phyloP scores from a whole-genome alignment of 1,140 invertebrate species.

The Thaumetopoea pityocampa region DNA sequence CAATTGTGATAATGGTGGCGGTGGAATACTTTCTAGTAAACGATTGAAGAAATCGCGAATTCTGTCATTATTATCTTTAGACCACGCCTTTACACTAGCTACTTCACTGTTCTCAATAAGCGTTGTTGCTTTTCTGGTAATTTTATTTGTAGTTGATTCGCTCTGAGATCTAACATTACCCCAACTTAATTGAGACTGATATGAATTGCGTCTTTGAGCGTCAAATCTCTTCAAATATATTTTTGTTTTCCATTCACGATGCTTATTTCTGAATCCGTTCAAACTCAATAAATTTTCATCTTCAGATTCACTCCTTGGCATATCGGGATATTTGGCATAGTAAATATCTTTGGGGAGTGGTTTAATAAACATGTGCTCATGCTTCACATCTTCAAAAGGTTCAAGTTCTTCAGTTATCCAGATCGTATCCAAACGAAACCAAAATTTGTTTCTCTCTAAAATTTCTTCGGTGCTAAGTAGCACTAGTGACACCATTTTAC shows the following conservation, averaged over 20 bases:
- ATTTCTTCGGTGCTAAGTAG: constrained; percentile 62
- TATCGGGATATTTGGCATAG: constrained; percentile 60
- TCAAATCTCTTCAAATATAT: constrained; percentile 43
- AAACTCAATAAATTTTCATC: constrained; percentile 55
- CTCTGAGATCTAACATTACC: constrained; percentile 28
- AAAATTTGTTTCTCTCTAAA: constrained; percentile 56
- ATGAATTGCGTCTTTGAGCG: constrained; percentile 31
- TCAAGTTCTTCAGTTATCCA: constrained; percentile 66
- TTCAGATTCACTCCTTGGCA: constrained; percentile 64
- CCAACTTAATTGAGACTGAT: constrained; percentile 29
- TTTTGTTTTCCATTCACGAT: constrained; percentile 58
- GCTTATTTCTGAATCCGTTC: constrained; percentile 52
- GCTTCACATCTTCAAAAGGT: constrained; percentile 61
- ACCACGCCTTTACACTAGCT: not conserved
- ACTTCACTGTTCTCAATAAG: constrained; percentile 15
- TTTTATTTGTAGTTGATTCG: constrained; percentile 27
- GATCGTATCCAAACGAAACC: constrained; percentile 52
- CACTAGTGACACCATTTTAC: constrained; percentile 60
- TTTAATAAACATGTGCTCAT: constrained; percentile 50
- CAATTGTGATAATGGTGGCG: constrained; percentile 33
- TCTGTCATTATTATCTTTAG: constrained; percentile 34
- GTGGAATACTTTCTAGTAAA: constrained; percentile 47
- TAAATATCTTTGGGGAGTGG: constrained; percentile 58
- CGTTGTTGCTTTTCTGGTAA: constrained; percentile 26
- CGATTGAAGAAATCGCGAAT: constrained; percentile 45